phyloP scores from a whole-genome alignment of 2,113 vertebrate species.

The Pelvicachromis taeniatus region DNA sequence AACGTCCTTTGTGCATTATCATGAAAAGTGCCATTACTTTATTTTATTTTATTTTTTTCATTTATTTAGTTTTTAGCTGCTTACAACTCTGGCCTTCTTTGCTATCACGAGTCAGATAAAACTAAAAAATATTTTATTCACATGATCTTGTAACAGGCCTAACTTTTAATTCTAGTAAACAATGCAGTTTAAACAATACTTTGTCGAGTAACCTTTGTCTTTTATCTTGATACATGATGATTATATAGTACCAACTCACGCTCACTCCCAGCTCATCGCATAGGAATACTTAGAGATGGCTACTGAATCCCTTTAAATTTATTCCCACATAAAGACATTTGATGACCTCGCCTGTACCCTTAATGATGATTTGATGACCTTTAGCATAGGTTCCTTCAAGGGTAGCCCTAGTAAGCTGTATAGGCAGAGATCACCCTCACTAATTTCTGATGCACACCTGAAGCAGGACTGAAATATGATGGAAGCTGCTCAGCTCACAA shows the following conservation, averaged over 20 bases:
- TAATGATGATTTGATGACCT: neutral
- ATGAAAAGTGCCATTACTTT: constrained; percentile 9
- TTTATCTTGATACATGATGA: constrained; percentile 17
- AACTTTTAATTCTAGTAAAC: neutral
- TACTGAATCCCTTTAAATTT: neutral
- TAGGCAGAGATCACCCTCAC: no score
- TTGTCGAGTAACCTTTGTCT: constrained; percentile 15
- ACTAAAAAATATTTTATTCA: neutral
- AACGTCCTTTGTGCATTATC: neutral
- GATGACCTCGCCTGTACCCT: neutral
- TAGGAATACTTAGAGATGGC: neutral
- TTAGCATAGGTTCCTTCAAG: neutral
- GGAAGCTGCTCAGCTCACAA: neutral
- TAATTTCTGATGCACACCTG: no score
- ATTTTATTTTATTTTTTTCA: constrained; percentile 7
- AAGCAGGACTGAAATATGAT: neutral
- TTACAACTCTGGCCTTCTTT: neutral
- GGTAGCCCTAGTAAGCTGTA: neutral
- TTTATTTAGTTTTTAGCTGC: constrained; percentile 19
- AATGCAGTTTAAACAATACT: neutral
- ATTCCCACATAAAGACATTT: neutral
- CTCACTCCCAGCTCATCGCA: neutral
- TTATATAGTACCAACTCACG: neutral
- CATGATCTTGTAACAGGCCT: neutral
- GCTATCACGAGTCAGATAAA: neutral